Base-by-base conservation (phyloP, 64 coral and sea anemone species). In the Stichodactyla helianthus region DNA sequence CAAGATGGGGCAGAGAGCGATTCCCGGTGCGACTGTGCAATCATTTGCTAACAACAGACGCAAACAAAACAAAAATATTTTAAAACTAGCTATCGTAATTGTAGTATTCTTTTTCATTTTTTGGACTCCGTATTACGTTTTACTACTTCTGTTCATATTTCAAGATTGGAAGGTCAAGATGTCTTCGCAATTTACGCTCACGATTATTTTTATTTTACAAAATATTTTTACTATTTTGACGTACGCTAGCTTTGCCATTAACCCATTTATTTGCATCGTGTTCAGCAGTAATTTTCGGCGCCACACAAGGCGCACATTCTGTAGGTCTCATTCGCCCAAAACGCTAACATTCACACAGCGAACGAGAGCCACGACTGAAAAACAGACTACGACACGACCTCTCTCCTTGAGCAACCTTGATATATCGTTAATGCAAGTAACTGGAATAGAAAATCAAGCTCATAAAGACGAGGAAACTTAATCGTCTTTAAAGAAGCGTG, bases 271-370 rank as follows among this genome's bases (percentile, higher is more conserved):
- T 14, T 82, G 79, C 15, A n/a, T 82, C 18, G 16, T 13, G 6
- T 82, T 82, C 14, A 82, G 79, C 79, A 82, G 51, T 57, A 82
- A 82, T 13, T 82, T 82, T 82, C 20, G 79, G 11, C 50, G 22
- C 4, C 25, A 27, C 4, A 27, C 25, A 2, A 74, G 10, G 25
- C 68, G n/a, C 11, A 74, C 68, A 26, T 74, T 74, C 26, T 31
- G 8, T 31, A 74, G 68, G 23, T 74, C 68, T 74, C 68, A 31
- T 23, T 74, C 25, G 25, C 68, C n/a, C 8, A 74, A 74, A 31
- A 74, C 68, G 26, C 25, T 35, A 23, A 74, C 22, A 26, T 31
- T 74, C 6, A 74, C 68, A 23, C n/a, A 31, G 12, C 68, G 68
- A 13, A 31, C 68, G 10, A 31, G 9, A 74, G 68, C 68, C 5